Evolutionary conservation across 1,140 invertebrate species (phyloP).

Genomic region (Rhopalosiphum padi): DNA sequence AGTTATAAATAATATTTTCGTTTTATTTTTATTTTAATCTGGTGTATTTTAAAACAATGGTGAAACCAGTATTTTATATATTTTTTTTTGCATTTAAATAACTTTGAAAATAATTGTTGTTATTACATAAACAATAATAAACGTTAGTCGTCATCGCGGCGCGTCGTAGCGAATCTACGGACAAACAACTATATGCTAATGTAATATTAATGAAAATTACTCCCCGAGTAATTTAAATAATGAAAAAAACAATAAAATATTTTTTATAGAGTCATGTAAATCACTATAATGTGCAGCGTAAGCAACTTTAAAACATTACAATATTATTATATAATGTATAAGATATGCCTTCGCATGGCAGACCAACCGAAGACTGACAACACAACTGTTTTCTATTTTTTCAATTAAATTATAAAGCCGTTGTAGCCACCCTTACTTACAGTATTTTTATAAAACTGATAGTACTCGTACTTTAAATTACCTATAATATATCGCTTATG

Average conservation of each 20-base stretch:
- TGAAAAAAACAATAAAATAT: background rate
- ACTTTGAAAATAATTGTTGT: background rate
- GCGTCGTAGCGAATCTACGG: background rate
- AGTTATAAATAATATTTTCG: background rate
- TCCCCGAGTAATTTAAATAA: background rate
- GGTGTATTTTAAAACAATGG: background rate
- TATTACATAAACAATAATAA: background rate
- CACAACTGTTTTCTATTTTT: background rate
- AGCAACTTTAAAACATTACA: background rate
- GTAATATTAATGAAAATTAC: conserved; percentile 18
- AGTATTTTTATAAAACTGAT: background rate
- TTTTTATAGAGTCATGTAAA: background rate
- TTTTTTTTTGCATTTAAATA: background rate
- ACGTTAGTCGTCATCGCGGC: background rate
- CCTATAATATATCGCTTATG: background rate
- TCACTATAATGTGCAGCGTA: background rate
- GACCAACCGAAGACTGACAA: background rate
- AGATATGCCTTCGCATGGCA: background rate
- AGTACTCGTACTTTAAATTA: background rate
- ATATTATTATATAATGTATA: background rate
- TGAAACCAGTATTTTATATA: background rate
- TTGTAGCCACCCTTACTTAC: background rate
- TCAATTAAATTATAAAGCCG: background rate
- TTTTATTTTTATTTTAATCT: background rate
- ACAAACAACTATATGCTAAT: conserved; percentile 1